Base-by-base conservation (phyloP, 2,888 invertebrate species). In the Drosophila suboccidentalis region DNA sequence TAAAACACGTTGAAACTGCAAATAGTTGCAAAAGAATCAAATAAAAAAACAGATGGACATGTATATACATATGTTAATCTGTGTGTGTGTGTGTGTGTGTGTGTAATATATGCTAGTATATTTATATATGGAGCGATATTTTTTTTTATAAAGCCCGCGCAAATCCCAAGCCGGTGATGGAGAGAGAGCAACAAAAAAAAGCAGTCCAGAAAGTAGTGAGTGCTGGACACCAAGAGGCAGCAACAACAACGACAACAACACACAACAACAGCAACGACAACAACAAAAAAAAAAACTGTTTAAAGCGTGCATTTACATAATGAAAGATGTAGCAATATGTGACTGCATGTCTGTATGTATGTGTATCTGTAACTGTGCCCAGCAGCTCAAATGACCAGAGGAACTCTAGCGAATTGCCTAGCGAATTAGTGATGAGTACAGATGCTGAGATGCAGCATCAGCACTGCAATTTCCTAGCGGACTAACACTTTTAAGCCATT, bases 241-340 rank as follows among this genome's bases (percentile, higher is more conserved):
- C 66, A 60, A 71, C 71, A 74, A 62, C 36, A 65, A 46, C 72
- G 65, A 64, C 29, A 57, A 4, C 19, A 72, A 58, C n/a, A n/a
- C n/a, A n/a, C 63, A 66, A 50, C 66, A 60, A 71, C 71, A 74
- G 60, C 36, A 65, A 46, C 72, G 65, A 64, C 29, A 57, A 4
- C 19, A 72, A 58, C n/a, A n/a, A n/a, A 34, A 4, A 11, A 59
- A 78, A 72, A 76, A 75, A 72, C 43, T 77, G 75, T 89, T 79
- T 89, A 86, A 91, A 91, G 85, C 90, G 84, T 90, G 90, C 91
- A 91, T 91, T 91, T 91, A 90, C 91, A 91, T 91, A 91, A 91
- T 91, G 91, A 91, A 91, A 90, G 90, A 91, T 91, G 87, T 90
- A 78, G 87, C 87, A 72, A 74, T 79, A 76, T 81, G 73, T 75